Evolutionary conservation across 2,113 vertebrate genomes (phyloP).

Genomic region (Sterrhoptilus dennistouni): DNA sequence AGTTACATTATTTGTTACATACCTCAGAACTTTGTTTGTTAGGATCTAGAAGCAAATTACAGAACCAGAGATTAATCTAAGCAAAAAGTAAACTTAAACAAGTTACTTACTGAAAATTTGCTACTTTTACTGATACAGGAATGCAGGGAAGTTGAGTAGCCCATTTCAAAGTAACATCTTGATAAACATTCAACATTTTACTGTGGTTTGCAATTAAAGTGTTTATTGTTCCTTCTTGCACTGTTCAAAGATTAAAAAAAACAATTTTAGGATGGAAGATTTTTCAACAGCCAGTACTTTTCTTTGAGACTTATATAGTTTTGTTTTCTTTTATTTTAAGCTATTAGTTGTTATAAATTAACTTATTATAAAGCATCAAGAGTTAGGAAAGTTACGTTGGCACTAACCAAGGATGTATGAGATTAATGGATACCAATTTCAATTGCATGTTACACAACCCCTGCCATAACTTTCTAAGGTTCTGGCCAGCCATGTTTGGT

Average conservation of each 20-base stretch:
- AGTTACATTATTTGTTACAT: background rate
- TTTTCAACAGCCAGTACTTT: background rate
- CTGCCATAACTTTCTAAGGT: background rate
- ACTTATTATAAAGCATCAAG: background rate
- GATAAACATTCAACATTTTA: slow-evolving; percentile 90
- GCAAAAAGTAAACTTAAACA: background rate
- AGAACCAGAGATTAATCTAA: background rate
- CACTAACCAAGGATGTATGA: background rate
- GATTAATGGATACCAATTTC: background rate
- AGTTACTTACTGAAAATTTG: slow-evolving; percentile 87
- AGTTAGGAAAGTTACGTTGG: background rate
- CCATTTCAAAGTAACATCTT: slow-evolving; percentile 93
- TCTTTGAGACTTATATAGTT: background rate
- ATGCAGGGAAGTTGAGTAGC: slow-evolving; percentile 87
- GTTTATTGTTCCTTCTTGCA: slow-evolving; percentile 88
- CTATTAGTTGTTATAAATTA: background rate
- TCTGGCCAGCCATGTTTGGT: background rate
- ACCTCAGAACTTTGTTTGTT: background rate
- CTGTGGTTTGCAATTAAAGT: slow-evolving; percentile 89
- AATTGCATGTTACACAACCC: background rate
- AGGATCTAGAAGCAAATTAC: background rate
- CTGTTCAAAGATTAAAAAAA: slow-evolving; percentile 70
- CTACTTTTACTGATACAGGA: slow-evolving; percentile 86
- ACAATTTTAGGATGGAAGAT: background rate
- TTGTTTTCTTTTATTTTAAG: background rate